These are phyloP conservation scores for Eupithecia subumbrata DNA, from an alignment of 2,888 invertebrate species.

Conservation along the genomic window DNA sequence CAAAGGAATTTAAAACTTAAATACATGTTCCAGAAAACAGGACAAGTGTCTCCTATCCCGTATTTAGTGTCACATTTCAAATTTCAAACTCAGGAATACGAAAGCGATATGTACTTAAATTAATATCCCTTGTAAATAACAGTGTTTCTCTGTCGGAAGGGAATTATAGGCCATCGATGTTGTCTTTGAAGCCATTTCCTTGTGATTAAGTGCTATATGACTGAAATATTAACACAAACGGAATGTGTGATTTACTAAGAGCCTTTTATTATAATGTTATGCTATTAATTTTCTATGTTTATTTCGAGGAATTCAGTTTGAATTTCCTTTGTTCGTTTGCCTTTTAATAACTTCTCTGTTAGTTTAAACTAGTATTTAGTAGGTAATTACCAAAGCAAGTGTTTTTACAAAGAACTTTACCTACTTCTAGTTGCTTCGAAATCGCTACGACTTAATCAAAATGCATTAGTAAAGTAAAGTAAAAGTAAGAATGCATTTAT, in stretches of 20 bases:
- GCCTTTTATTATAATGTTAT: background rate
- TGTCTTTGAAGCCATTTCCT: slow-evolving; percentile 16
- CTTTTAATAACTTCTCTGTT: background rate
- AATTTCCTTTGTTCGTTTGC: background rate
- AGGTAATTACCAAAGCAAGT: background rate
- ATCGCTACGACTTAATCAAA: too few relatives aligned
- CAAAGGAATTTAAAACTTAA: background rate
- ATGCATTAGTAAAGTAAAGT: too few relatives aligned
- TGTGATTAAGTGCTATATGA: slow-evolving; percentile 32
- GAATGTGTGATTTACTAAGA: slow-evolving; percentile 27
- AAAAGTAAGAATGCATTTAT: too few relatives aligned
- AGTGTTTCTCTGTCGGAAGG: slow-evolving; percentile 25
- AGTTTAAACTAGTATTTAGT: background rate
- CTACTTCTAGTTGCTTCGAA: too few relatives aligned
- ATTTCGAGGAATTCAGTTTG: background rate
- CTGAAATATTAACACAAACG: slow-evolving; percentile 27
- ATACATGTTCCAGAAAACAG: background rate
- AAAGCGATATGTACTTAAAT: slow-evolving; percentile 18
- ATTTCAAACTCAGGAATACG: slow-evolving; percentile 6
- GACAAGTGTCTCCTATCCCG: background rate
- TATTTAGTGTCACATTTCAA: slow-evolving; percentile 6
- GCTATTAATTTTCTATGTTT: background rate
- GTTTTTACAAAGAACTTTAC: background rate
- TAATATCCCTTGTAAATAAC: slow-evolving; percentile 34
- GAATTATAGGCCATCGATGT: slow-evolving; percentile 17